phyloP scores from a whole-genome alignment of 2,113 vertebrate genomes.

The Athene noctua region DNA sequence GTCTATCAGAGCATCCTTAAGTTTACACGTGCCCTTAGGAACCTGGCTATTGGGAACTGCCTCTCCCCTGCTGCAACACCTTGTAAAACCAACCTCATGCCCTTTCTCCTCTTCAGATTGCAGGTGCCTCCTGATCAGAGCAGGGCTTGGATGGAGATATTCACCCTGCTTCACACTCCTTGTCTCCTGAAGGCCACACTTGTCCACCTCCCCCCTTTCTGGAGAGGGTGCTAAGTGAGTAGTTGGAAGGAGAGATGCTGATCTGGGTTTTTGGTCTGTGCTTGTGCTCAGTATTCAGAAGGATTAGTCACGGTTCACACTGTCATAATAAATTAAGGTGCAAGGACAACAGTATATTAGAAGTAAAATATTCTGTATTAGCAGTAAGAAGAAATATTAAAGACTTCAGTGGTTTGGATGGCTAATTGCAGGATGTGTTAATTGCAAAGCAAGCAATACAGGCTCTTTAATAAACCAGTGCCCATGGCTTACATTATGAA shows the following conservation, averaged over 20 bases:
- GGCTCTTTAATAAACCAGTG: background rate
- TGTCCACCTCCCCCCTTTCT: background rate
- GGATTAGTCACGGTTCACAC: background rate
- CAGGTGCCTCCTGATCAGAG: background rate
- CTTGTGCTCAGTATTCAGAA: background rate
- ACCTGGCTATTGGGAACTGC: background rate
- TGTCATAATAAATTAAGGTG: background rate
- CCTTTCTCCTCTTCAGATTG: background rate
- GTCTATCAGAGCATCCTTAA: background rate
- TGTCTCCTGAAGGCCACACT: background rate
- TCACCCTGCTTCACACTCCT: background rate
- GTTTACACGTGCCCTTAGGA: background rate
- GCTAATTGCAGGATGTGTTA: conserved; percentile 7
- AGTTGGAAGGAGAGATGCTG: background rate
- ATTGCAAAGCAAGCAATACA: background rate
- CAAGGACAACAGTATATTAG: background rate
- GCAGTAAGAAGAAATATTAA: background rate
- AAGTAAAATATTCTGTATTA: background rate
- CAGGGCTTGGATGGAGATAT: background rate
- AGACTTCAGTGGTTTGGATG: background rate
- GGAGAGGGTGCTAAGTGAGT: background rate
- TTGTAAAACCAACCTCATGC: background rate
- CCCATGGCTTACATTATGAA: background rate
- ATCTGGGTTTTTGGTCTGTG: background rate
- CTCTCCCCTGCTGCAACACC: background rate